Base-by-base conservation (phyloP, 30 jellyfish, hydroid and myxozoan species). In the Aurelia sp. region DNA sequence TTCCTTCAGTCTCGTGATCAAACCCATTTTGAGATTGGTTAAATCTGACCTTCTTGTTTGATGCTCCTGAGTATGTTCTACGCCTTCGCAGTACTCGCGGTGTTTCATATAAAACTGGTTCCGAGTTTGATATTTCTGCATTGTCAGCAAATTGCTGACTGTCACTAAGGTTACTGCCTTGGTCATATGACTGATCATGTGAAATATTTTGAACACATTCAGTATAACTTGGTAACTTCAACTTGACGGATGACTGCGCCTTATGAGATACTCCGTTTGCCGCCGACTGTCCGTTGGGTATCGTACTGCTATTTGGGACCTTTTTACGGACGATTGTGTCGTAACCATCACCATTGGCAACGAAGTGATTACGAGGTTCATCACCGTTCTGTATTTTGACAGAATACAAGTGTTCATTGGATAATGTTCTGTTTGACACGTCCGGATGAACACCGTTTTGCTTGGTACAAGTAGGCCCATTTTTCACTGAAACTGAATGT, bases 61-160 rank as follows among this genome's bases (percentile, higher is more conserved):
- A 37, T 82, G 85, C 62, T 62, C 92, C 92, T 20, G 92, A 55
- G 40, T 69, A 69, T 17, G 92, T 82, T 69, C 55, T 70, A 5
- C 92, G 59, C 84, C 92, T 82, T 13, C 92, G 84, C 78, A 82
- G 63, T 3, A 57, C 83, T 15, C 92, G 92, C 3, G 92, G 92
- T 11, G 92, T 82, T n/a, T 72, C 77, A 58, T 4, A 82, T 69
- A 69, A 16, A 18, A 50, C 74, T 12, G 85, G 53, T 11, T 70
- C 84, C 3, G 19, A 62, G 13, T 63, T 79, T 11, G 86, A 27
- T 3, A 67, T 52, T 21, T 66, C 83, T 33, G 76, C 50, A 41
- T 10, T 30, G 58, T 62, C 57, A 11, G 82, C 50, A 13, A 74
- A 44, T n/a, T 51, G 33, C 11, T 33, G 63, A 13, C 60, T 61